phyloP scores from a whole-genome alignment of 2,113 vertebrate species.

The Pluvianellus socialis region DNA sequence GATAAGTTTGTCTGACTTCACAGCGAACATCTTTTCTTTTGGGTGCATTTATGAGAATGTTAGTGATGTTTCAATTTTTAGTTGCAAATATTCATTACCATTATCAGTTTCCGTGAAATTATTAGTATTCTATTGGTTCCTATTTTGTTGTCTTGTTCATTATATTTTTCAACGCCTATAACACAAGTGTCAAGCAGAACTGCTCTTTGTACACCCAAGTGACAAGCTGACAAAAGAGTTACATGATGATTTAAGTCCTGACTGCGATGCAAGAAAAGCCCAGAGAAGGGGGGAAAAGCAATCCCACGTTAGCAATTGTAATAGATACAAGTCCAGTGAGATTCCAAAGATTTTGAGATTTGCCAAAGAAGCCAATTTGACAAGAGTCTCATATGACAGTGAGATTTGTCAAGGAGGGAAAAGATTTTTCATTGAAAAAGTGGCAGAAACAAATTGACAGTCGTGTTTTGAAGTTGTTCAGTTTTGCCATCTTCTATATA shows the following conservation, averaged over 20 bases:
- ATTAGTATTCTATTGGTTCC: neutral
- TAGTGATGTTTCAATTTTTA: conserved; percentile 38
- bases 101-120: conserved; percentile 28
- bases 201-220: neutral
- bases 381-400: neutral
- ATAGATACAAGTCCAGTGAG: neutral
- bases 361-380: neutral
- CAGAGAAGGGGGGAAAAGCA: neutral
- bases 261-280: neutral
- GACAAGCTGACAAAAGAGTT: conserved; percentile 10
- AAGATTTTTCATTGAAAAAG: neutral
- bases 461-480: neutral
- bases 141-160: conserved; percentile 24
- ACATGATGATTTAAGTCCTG: neutral
- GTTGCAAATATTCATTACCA: conserved; percentile 55
- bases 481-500: neutral
- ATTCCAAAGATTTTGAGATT: neutral
- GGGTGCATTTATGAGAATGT: conserved; percentile 43
- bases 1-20: conserved; percentile 54
- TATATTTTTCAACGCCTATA: conserved; percentile 11
- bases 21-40: conserved; percentile 45
- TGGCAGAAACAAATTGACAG: neutral
- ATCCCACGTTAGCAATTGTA: neutral
- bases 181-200: conserved; percentile 17
- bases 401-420: neutral